Conservation (phyloP, 1,140 invertebrate species). For the Pseudachorutes palmiensis region DNA sequence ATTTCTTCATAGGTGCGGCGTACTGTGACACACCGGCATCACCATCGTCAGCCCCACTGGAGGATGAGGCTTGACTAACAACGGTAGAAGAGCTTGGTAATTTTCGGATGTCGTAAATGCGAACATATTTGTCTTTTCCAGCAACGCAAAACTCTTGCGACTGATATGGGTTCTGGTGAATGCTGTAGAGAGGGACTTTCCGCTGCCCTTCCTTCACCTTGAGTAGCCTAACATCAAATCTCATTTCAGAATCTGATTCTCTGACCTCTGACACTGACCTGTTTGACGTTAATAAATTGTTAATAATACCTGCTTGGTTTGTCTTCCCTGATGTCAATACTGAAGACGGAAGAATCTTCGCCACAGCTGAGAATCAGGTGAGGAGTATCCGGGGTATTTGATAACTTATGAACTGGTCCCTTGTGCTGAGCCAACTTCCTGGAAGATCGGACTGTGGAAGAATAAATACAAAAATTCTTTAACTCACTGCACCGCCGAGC, state of each 20-base stretch:
- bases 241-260: conserved; percentile 4
- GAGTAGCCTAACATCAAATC: conserved; percentile 51
- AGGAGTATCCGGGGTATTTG: conserved; percentile 61
- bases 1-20: conserved; percentile 47
- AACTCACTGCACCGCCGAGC: not conserved
- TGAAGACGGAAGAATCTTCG: conserved; percentile 73
- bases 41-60: conserved; percentile 9
- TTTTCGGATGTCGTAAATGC: conserved; percentile 63
- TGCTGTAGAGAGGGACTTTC: conserved; percentile 71
- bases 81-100: conserved; percentile 27
- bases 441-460: conserved; percentile 45
- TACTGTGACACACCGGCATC: not conserved
- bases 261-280: not conserved
- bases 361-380: conserved; percentile 75
- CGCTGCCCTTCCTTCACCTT: conserved; percentile 53
- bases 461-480: not conserved
- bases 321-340: conserved; percentile 68
- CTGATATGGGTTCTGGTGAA: conserved; percentile 71
- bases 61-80: not conserved
- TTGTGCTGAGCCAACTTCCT: conserved; percentile 60
- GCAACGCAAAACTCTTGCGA: conserved; percentile 70
- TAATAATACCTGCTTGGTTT: conserved; percentile 53
- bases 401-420: conserved; percentile 68
- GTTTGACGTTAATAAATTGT: not conserved
- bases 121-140: conserved; percentile 54